Conservation (phyloP, 2,797 vertebrate genomes). For the Acipenser oxyrinchus region DNA sequence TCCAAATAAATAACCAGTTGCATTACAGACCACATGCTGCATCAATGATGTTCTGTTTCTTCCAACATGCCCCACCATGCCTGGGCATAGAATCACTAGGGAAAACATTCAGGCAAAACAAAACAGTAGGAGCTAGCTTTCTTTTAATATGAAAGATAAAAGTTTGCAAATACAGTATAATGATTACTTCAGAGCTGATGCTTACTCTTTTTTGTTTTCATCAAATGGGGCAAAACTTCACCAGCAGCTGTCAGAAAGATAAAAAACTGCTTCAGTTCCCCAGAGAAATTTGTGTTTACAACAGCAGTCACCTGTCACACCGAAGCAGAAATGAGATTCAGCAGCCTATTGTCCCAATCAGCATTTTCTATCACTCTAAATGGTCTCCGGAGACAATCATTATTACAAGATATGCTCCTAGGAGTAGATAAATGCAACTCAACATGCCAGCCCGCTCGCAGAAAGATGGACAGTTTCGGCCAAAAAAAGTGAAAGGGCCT, state of each 20-base stretch:
- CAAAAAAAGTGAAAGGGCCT: slow-evolving; percentile 81
- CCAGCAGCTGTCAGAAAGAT: slow-evolving; percentile 36
- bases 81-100: no score
- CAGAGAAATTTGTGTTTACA: slow-evolving; percentile 69
- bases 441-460: slow-evolving; percentile 71
- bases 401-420: slow-evolving; percentile 91
- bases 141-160: slow-evolving; percentile 20
- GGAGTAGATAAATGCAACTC: slow-evolving; percentile 90
- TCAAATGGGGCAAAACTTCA: slow-evolving; percentile 27
- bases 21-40: no score
- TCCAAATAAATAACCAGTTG: no score
- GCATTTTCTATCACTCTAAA: slow-evolving; percentile 94
- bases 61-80: no score
- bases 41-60: no score
- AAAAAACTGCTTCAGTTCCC: slow-evolving; percentile 31
- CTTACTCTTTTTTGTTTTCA: slow-evolving; percentile 22
- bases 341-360: slow-evolving; percentile 89
- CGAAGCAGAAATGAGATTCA: slow-evolving; percentile 80
- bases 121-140: background rate
- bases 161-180: slow-evolving; percentile 25
- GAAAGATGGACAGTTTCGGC: slow-evolving; percentile 82
- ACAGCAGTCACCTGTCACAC: slow-evolving; percentile 83
- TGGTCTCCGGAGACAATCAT: slow-evolving; percentile 83
- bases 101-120: no score
- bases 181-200: slow-evolving; percentile 27